Base-by-base conservation (phyloP, 2,797 vertebrate genomes). In the Malacoctenus gilli region DNA sequence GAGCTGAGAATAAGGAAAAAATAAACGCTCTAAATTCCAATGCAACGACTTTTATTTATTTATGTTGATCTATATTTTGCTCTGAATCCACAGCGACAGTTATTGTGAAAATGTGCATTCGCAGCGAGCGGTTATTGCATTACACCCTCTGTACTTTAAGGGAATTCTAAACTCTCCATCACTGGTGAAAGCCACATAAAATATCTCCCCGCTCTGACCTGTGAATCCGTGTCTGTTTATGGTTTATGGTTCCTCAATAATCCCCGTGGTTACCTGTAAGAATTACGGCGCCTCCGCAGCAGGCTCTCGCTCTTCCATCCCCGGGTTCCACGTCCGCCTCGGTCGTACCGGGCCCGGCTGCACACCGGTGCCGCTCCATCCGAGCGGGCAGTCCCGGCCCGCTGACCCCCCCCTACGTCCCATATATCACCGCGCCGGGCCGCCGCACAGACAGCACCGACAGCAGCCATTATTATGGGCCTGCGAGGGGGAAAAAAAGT, bases 381-480 rank as follows among this genome's bases (percentile, higher is more conserved):
- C 88, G 77, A 87, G 89, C 85, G 75, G 86, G 84, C 88, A 67
- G 87, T 89, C 79, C 73, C 85, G 91, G 91, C 90, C 91, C 92
- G 91, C 88, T 94, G 93, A 95, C 93, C 94, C 91, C n/a, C n/a
- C n/a, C n/a, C n/a, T n/a, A n/a, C n/a, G n/a, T n/a, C n/a, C 88
- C 92, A 95, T 96, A 95, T 89, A 96, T 96, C 95, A 96, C 91
- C 85, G 89, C 85, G 89, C 92, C 91, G 85, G 90, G 92, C 92
- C 92, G 92, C 91, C 90, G 88, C 84, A 82, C 83, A 90, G 93
- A 94, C 93, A 94, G 92, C 92, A 93, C 87, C 90, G 93, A 93
- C 92, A 94, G 93, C 92, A 93, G 87, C 93, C 94, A 95, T 95
- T 97, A 96, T 96, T 92, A 87, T 91, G 91, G 92, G 91, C 90